Base-by-base conservation (phyloP, 2,797 vertebrate genomes). In the Trematomus bernacchii region DNA sequence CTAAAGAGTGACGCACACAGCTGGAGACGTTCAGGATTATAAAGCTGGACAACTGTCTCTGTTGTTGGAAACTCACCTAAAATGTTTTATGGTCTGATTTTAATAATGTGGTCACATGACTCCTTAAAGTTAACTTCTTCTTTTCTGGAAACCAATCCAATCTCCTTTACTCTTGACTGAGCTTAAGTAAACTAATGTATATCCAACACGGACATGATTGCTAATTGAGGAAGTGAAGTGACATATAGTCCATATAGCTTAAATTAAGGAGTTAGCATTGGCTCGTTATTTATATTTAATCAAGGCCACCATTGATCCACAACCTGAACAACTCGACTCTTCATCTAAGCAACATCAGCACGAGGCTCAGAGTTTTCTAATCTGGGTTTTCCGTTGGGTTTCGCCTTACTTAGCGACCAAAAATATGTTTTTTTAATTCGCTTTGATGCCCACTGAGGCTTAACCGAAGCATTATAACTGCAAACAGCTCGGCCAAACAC, bases 221-320 rank as follows among this genome's bases (percentile, higher is more conserved):
- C 4, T 23, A 52, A 46, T n/a, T 43, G 8, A 23, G 11, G 11
- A 64, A 37, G 10, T 40, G 48, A 46, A 18, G 58, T 63, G 0
- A 19, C 23, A 42, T 21, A 3, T 30, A 16, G 30, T 42, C 43
- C 6, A 37, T 40, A 16, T 1, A 42, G 18, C 42, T 68, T 46
- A 33, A 47, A 47, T 16, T 30, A 63, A 30, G 6, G 6, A n/a
- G 13, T 69, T 42, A 68, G 23, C 47, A 11, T 7, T 4, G 9
- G 7, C 23, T 47, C 9, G 37, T 55, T 23, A 69, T 62, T 46
- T 60, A 73, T 61, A 61, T 80, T 65, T 50, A 52, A 60, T 5
- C 37, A 55, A 55, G 21, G 30, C 40, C 37, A 50, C 9, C 7
- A 57, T 66, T 16, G 53, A 58, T 43, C 33, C 14, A 40, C 61